Evolutionary conservation across 2,888 invertebrate genomes (phyloP), one percentile per base, ranked within the genome.

Genomic region (Coelopa pilipes): DNA sequence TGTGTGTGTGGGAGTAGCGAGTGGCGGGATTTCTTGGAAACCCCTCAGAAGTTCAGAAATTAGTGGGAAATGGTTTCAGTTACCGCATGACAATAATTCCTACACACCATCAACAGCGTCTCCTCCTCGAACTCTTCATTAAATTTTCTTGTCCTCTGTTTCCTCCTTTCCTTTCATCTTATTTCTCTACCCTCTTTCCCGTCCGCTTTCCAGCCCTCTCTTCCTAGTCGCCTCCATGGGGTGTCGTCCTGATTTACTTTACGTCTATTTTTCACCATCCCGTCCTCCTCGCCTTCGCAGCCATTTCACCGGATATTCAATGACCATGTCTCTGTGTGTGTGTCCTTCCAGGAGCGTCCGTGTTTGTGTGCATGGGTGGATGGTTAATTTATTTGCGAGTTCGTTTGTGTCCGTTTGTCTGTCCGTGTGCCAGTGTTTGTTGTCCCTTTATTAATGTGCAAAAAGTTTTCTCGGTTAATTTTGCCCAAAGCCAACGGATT

Each of bases 401-500:
- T 17, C 55, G 57, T 34, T 2, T 57, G n/a, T 11, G 17, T 55
- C 17, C 17, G 57, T 11, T n/a, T 57, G 5, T 57, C 0, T 0
- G 4, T 34, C 7, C 7, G 34, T 34, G 34, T 7, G 34, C 7
- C 34, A 4, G 34, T 34, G 2, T 2, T 34, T 34, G 34, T 34
- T 34, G 34, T 34, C 47, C 46, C 65, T 45, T 65, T 65, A 65
- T 47, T 45, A 65, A 47, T 65, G 65, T 65, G 65, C 65, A 46
- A 65, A 65, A 65, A 65, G 65, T 65, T 65, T 65, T 65, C 46
- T 17, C 12, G 65, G 65, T 65, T 47, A 65, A 65, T 65, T 65
- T 47, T 47, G 65, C 46, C 17, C 65, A 65, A 65, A 47, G n/a
- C 34, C 34, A 34, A 34, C 34, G 34, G 34, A 34, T 34, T 34